phyloP scores from a whole-genome alignment of 2,888 invertebrate genomes.

The Panopea generosa region DNA sequence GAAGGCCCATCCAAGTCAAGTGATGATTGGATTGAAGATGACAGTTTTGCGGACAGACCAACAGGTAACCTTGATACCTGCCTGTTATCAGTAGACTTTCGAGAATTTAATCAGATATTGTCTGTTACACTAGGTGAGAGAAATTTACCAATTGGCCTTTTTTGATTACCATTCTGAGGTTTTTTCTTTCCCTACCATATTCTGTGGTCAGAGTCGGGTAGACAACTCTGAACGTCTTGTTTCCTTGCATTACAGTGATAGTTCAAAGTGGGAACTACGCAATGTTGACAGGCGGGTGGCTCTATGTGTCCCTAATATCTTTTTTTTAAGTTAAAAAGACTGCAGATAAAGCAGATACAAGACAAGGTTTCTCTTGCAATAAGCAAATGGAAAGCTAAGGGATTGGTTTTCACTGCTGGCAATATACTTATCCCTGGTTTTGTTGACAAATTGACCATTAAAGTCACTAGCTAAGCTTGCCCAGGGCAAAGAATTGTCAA shows the following conservation, averaged over 20 bases:
- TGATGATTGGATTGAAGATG: conserved; percentile 21
- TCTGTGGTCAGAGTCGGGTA: conserved; percentile 10
- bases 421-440: no score
- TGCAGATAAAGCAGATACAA: conserved; percentile 39
- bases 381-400: conserved; percentile 35
- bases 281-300: conserved; percentile 31
- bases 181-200: conserved; percentile 31
- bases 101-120: background rate
- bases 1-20: no score
- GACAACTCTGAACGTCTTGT: conserved; percentile 13
- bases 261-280: conserved; percentile 28
- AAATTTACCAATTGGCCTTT: conserved; percentile 21
- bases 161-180: conserved; percentile 35
- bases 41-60: conserved; percentile 18
- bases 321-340: conserved; percentile 31
- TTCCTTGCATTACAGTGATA: conserved; percentile 21
- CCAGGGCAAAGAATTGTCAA: background rate
- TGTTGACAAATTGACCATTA: background rate
- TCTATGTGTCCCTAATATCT: conserved; percentile 26
- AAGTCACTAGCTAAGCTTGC: background rate
- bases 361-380: conserved; percentile 47
- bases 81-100: background rate
- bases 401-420: background rate
- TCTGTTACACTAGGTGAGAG: conserved; percentile 31
- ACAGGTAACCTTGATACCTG: background rate